Percentiles rank a stretch among this genome's conserved stretches.
phyloP scores from a whole-genome alignment of 2,797 vertebrate species.

The Gobionotothen gibberifrons region DNA sequence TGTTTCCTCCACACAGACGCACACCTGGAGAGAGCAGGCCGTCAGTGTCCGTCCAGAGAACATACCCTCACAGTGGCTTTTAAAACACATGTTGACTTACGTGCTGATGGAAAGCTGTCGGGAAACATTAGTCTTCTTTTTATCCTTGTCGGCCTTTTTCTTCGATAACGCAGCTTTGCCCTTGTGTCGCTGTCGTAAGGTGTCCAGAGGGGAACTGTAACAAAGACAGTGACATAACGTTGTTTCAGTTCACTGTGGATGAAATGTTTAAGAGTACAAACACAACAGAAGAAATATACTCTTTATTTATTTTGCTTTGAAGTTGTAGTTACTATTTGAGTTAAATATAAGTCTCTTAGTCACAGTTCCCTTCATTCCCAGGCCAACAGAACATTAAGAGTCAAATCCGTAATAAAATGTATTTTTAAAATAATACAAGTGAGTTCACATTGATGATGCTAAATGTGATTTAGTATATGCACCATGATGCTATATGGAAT shows the following conservation, averaged over 20 bases:
- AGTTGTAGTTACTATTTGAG: neutral
- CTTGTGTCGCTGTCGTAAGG: constrained; percentile 65
- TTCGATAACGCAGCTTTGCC: constrained; percentile 56
- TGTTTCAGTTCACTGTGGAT: neutral
- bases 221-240: neutral
- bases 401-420: neutral
- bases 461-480: neutral
- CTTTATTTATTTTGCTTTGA: no score
- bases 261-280: neutral
- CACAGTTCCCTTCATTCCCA: neutral
- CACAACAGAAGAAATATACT: neutral
- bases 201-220: constrained; percentile 56
- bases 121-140: constrained; percentile 38
- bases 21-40: constrained; percentile 55
- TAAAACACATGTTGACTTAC: constrained; percentile 48
- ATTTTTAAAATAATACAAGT: neutral
- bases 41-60: constrained; percentile 1
- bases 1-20: constrained; percentile 42
- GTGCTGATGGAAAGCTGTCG: constrained; percentile 15
- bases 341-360: neutral
- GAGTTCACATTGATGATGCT: neutral
- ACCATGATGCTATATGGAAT: neutral
- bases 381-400: neutral
- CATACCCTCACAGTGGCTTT: neutral
- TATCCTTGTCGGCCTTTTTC: constrained; percentile 67